Conservation (phyloP, 2,888 invertebrate species). For the Tridacna crocea region DNA sequence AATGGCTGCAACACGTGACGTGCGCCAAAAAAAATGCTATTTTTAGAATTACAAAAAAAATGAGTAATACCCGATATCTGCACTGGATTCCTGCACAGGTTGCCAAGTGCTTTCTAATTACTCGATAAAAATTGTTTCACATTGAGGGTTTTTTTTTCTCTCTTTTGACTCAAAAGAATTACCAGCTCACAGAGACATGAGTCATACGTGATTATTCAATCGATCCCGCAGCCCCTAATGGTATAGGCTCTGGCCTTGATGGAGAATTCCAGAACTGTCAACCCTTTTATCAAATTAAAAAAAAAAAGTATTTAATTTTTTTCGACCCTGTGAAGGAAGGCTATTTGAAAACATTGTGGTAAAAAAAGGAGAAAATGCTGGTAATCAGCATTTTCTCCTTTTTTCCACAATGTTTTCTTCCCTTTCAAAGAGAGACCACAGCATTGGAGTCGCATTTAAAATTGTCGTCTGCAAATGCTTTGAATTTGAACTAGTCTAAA, state of each 20-base stretch:
- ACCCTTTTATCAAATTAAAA: too few relatives aligned
- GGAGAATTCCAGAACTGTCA: not conserved
- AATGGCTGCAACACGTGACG: too few relatives aligned
- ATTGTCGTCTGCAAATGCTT: not conserved
- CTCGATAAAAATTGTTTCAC: slow-evolving; percentile 27
- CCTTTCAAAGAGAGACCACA: not conserved
- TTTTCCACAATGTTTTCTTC: slow-evolving; percentile 9
- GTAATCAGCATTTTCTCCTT: slow-evolving; percentile 12
- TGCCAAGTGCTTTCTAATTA: slow-evolving; percentile 21
- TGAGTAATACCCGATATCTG: not conserved
- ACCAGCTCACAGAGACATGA: not conserved
- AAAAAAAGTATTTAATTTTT: too few relatives aligned
- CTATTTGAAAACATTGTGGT: not conserved
- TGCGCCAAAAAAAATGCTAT: too few relatives aligned
- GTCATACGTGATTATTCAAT: not conserved
- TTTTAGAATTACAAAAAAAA: too few relatives aligned
- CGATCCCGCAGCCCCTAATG: slow-evolving; percentile 12
- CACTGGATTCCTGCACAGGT: not conserved
- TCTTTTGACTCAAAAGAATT: not conserved
- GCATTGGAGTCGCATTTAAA: not conserved
- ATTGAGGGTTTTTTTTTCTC: slow-evolving; percentile 15
- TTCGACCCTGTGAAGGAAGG: too few relatives aligned
- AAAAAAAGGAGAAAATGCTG: slow-evolving; percentile 10
- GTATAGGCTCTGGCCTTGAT: not conserved
- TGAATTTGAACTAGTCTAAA: too few relatives aligned